Percentiles rank a stretch among this genome's conserved stretches.
Conservation (phyloP, 2,888 invertebrate species). For the Cephalotes varians region DNA sequence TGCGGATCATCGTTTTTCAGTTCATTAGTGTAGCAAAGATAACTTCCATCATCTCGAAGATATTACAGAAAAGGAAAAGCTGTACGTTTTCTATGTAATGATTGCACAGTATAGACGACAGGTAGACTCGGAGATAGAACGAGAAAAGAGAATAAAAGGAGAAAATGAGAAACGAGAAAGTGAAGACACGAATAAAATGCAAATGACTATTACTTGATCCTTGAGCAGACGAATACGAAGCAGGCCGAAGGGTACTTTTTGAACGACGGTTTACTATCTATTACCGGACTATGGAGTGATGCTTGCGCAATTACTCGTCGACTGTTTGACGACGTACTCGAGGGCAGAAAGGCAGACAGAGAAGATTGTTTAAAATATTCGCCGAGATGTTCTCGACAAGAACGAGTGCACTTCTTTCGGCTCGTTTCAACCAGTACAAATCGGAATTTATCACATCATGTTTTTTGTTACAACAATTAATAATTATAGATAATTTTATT, state of each 20-base stretch:
- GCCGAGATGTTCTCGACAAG: constrained; percentile 63
- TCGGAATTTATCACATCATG: constrained; percentile 44
- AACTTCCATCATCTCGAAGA: background rate
- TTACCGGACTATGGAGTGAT: constrained; percentile 58
- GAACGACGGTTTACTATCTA: constrained; percentile 66
- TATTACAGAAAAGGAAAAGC: background rate
- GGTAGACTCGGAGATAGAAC: background rate
- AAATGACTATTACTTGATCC: constrained; percentile 71
- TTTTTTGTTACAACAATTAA: background rate
- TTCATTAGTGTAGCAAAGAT: background rate
- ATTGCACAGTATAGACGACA: background rate
- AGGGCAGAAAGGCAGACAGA: constrained; percentile 47
- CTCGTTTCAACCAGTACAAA: constrained; percentile 56
- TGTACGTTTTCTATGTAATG: constrained; percentile 6
- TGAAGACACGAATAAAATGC: constrained; percentile 67
- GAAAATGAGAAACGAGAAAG: constrained; percentile 33
- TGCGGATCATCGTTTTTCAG: background rate
- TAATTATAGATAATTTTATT: constrained; percentile 2
- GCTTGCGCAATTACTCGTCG: constrained; percentile 71
- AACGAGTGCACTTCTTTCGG: constrained; percentile 50
- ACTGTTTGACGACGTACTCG: constrained; percentile 72
- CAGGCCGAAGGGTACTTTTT: constrained; percentile 63
- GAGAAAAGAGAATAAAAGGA: constrained; percentile 29
- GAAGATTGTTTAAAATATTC: constrained; percentile 68
- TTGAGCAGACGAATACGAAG: constrained; percentile 67